Evolutionary conservation across 2,888 invertebrate species (phyloP), one percentile per base, ranked within the genome.

Genomic region (Mechanitis mazaeus): DNA sequence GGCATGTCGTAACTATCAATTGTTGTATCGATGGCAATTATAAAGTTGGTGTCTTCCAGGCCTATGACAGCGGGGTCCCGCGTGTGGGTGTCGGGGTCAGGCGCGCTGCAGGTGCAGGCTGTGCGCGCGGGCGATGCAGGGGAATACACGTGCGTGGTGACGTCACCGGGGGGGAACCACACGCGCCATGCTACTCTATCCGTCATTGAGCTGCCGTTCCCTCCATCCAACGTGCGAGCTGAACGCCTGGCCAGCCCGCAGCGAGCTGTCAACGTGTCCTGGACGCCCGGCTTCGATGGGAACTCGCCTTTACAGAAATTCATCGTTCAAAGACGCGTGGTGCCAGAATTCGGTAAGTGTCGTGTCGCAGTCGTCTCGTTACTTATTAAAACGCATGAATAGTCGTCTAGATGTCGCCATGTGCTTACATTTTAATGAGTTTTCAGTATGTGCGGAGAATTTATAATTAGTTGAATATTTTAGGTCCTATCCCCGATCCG

Each of bases 231-330:
- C 77, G 96, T 97, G 0, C 92, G 93, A 70, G 98, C 97, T 0
- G 86, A 85, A 62, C 89, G 94, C 68, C 77, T 94, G 1, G 90
- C 92, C 4, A 91, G 93, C 12, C 91, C 92, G 2, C 93, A 93
- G 64, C 93, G 93, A 77, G 95, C 96, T 38, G 96, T 98, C 67
- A 96, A 97, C 77, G 94, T 99, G 3, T 94, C 95, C 31, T 99
- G 99, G 98, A 95, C 95, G 11, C 95, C 97, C 0, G 97, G 97
- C 38, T 99, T 98, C 83, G 97, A 99, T 87, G 99, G 99, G 60
- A 98, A 99, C 83, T 97, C 97, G 76, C 97, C 97, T 9, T 95
- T 98, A 63, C 93, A 95, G 73, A 96, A 97, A 79, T 99, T 96
- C 81, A 96, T 97, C 68, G 93, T 99, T 60, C 97, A 99, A 81